phyloP scores from a whole-genome alignment of 2,113 vertebrate species.

The Psammodynastes pulverulentus region DNA sequence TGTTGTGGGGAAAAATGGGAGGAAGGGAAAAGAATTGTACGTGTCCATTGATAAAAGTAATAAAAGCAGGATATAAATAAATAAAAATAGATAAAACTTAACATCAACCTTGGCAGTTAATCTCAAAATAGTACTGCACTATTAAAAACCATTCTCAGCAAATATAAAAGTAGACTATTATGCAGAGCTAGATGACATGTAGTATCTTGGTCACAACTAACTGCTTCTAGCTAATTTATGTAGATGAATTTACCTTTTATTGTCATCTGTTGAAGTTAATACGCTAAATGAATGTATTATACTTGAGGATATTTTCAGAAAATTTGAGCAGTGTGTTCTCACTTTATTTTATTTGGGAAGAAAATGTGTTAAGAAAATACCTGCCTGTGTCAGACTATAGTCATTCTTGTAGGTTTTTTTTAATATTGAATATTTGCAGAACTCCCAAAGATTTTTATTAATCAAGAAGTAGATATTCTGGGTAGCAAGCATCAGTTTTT shows the following conservation, averaged over 20 bases:
- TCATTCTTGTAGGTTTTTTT: neutral
- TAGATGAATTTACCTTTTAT: neutral
- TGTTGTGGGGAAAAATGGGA: neutral
- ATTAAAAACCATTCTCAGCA: neutral
- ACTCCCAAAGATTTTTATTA: neutral
- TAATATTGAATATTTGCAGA: slow-evolving; percentile 11
- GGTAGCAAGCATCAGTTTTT: neutral
- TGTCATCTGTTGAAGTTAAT: neutral
- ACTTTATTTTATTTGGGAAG: neutral
- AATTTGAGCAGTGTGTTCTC: neutral
- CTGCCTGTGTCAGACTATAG: neutral
- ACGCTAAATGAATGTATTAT: neutral
- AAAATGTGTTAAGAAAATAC: neutral
- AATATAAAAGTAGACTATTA: neutral
- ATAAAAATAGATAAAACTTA: neutral
- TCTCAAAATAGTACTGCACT: neutral
- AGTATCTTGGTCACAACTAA: neutral
- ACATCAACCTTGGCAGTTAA: neutral
- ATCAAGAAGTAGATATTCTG: neutral
- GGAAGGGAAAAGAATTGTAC: neutral
- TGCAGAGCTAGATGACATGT: neutral
- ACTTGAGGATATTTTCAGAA: neutral
- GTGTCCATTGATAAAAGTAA: neutral
- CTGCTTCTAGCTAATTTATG: neutral
- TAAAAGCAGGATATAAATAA: neutral